Conservation (phyloP, 2,888 invertebrate genomes). For the Scaptomyza tumidula region DNA sequence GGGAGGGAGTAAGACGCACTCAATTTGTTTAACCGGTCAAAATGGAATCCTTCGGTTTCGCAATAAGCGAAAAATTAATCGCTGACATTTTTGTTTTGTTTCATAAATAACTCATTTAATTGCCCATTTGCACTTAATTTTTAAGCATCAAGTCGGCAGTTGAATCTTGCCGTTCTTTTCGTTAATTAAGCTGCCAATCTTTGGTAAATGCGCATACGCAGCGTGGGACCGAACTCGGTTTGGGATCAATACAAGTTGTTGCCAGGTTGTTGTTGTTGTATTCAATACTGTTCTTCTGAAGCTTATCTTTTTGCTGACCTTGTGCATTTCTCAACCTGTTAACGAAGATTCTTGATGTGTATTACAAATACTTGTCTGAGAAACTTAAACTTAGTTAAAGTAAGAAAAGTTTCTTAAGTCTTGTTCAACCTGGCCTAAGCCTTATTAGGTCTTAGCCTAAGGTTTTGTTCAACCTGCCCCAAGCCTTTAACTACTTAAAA, state of each 20-base stretch:
- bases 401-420: no score
- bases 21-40: constrained; percentile 70
- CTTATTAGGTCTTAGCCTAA: no score
- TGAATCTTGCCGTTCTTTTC: constrained; percentile 34
- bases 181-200: constrained; percentile 70
- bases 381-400: no score
- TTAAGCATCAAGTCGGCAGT: constrained; percentile 43
- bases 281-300: no score
- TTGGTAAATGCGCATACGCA: constrained; percentile 65
- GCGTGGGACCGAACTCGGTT: constrained; percentile 51
- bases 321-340: constrained; percentile 26
- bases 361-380: no score
- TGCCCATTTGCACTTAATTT: constrained; percentile 79
- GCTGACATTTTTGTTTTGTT: constrained; percentile 62
- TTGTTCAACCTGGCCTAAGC: no score
- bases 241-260: not conserved
- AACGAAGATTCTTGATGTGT: constrained; percentile 1
- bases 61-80: constrained; percentile 32
- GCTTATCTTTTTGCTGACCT: constrained; percentile 42
- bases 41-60: constrained; percentile 36
- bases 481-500: no score
- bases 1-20: constrained; percentile 11
- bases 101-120: constrained; percentile 75
- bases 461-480: not conserved
- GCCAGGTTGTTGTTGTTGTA: not conserved